Percentiles rank a stretch among this genome's conserved stretches.
Evolutionary conservation across 2,888 invertebrate genomes (phyloP).

Genomic region (Eupeodes latifasciatus): DNA sequence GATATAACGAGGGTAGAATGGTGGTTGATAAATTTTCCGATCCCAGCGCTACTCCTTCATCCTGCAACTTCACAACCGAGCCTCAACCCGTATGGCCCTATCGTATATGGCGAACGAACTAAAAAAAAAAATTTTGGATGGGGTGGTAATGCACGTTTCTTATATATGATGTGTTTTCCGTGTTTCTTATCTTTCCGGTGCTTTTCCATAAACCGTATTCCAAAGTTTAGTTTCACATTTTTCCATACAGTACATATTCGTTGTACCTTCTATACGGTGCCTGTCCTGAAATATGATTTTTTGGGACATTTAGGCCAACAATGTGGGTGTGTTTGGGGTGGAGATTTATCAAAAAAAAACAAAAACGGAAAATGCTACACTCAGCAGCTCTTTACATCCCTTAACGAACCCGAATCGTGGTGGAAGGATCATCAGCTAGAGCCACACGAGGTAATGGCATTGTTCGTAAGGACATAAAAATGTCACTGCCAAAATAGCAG

Average conservation of each 20-base stretch:
- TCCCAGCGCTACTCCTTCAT: not conserved
- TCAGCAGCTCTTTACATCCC: constrained; percentile 12
- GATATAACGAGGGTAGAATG: constrained; percentile 31
- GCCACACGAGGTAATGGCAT: constrained; percentile 55
- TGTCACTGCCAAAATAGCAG: constrained; percentile 59
- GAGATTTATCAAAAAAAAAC: constrained; percentile 10
- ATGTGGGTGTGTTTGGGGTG: constrained; percentile 3
- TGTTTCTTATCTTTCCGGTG: constrained; percentile 51
- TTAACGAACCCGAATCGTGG: constrained; percentile 33
- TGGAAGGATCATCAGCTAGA: constrained; percentile 27
- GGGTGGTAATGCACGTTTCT: constrained; percentile 37
- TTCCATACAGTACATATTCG: too few relatives aligned
- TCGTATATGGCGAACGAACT: not conserved
- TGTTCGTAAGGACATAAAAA: constrained; percentile 62
- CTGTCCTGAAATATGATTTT: constrained; percentile 37
- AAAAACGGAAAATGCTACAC: constrained; percentile 13
- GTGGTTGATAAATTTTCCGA: constrained; percentile 45
- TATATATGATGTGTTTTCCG: constrained; percentile 4
- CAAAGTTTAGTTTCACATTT: constrained; percentile 27
- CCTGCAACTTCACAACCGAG: not conserved
- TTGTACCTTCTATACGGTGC: not conserved
- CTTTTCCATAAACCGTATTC: not conserved
- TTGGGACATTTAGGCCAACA: constrained; percentile 32
- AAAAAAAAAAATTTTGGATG: constrained; percentile 8
- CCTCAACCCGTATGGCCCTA: too few relatives aligned